Evolutionary conservation across 2,113 vertebrate species (phyloP), one percentile per base, ranked within the genome.

Genomic region (Calyptomena viridis): DNA sequence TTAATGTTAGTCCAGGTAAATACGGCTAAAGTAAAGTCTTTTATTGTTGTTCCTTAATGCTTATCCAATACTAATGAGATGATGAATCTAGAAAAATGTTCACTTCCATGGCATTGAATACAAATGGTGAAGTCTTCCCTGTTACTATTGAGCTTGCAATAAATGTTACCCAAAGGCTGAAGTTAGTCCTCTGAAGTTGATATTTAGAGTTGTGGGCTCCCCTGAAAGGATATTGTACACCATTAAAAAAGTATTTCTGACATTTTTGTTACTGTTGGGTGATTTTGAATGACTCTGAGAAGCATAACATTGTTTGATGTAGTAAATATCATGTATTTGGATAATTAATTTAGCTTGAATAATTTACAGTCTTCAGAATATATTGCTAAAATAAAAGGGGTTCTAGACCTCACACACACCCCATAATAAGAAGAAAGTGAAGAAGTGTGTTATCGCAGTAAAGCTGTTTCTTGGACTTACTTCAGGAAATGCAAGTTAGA

Each of bases 321-420:
- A 64, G 68, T 79, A 97, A 95, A 95, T 87, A 93, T 23, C 31
- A 58, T 94, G 56, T 77, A 81, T 82, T 81, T 95, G 55, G 40
- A 87, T 94, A 95, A 95, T 97, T 97, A 97, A 89, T 93, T 88
- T 71, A 94, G 31, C 39, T 89, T 77, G 60, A 69, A 71, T 92
- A 96, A 90, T 93, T 96, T 95, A 60, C 37, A 69, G 42, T 87
- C 44, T 91, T 97, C 87, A 94, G 85, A 96, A 93, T 73, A 79
- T 66, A 59, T 95, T 80, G 86, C 58, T 88, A 95, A 96, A 94
- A 64, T 71, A 94, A 94, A 95, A 13, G 67, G 64, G 71, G 55
- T 50, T 87, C 49, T 90, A 94, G 93, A 94, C 94, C 81, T 87
- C 85, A 84, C 56, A 84, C 28, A 75, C 56, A 21, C 24, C 58